Base-by-base conservation (phyloP, 2,113 vertebrate species). In the Percina caprodes region DNA sequence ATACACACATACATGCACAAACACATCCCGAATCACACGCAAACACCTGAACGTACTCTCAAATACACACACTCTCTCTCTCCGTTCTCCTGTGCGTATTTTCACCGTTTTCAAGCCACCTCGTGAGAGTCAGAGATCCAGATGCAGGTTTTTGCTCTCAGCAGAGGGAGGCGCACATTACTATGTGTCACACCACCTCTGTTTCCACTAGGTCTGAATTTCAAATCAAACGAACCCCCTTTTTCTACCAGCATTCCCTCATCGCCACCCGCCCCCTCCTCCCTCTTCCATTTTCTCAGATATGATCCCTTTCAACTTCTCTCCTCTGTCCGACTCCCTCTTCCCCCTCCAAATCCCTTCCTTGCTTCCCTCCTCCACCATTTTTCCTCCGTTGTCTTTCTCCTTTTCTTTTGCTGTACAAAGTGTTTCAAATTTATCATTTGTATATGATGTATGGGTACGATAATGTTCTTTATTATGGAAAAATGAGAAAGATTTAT, bases 371-470 rank as follows among this genome's bases (percentile, higher is more conserved):
- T 93, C 92, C 93, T 89, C 94, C 91, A 93, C 94, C 86, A 42
- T 88, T 93, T 87, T 87, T 85, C 94, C 94, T 95, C 93, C 86
- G 94, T 96, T 96, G 95, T 96, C 80, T 87, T 96, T 96, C 95
- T 95, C 76, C 93, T 96, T 96, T 96, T 86, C 65, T 92, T 97
- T 96, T 60, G 94, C 97, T 98, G 98, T 98, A 99, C 94, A 98
- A 98, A 96, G 93, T 94, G 91, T 98, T 98, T 97, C 94, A 97
- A 96, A 91, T 83, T 90, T 98, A 98, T 99, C 96, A 98, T 99
- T 99, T 99, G 97, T 99, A 99, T 98, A 98, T 96, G 96, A 99
- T 96, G 97, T 98, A 91, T 90, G 97, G 96, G 97, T 99, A 97
- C 95, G 96, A 97, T 97, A 96, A 98, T 97, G 98, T 99, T 98